Evolutionary conservation across 2,797 vertebrate genomes (phyloP), one percentile per base, ranked within the genome.

Genomic region (Chelon auratus): DNA sequence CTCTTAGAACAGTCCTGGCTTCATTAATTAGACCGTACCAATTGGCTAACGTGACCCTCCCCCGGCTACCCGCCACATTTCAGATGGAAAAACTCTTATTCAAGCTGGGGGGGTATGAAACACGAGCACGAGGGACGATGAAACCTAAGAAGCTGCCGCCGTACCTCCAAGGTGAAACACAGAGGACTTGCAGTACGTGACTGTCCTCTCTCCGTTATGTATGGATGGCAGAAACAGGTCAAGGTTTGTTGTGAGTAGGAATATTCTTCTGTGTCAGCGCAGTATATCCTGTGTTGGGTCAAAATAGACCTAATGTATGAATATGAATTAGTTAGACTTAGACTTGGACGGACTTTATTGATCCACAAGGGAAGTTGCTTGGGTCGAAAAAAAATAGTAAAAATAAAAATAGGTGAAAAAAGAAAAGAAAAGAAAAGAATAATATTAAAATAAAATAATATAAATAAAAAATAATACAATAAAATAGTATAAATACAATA

Each of bases 31-130:
- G 63, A 80, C 55, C 47, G 9, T 52, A 39, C 26, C 33, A 14
- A 62, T 75, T 37, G 13, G 59, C 7, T 30, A 50, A 69, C 36
- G 55, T 62, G 58, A 51, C 65, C 72, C 55, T 26, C 24, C 24
- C 24, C 37, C 10, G 51, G 36, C 62, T 40, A 78, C 62, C 68
- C 68, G 52, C 60, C 68, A 69, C 56, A 18, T 80, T 86, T 74
- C 52, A 54, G 62, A 76, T 84, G 78, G 79, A 86, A 89, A 87
- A 84, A 68, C 43, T 75, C 75, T 85, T 83, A 87, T 76, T 78
- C 63, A 79, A 78, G 74, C 80, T 47, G 55, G 33, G 51, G 22
- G 56, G 39, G 52, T 84, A 78, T 88, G 88, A 88, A 88, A 90
- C 72, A 61, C 18, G 77, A 91, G 83, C 11, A 30, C 3, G 20